Conservation (phyloP, 2,113 vertebrate genomes). For the Sardina pilchardus region DNA sequence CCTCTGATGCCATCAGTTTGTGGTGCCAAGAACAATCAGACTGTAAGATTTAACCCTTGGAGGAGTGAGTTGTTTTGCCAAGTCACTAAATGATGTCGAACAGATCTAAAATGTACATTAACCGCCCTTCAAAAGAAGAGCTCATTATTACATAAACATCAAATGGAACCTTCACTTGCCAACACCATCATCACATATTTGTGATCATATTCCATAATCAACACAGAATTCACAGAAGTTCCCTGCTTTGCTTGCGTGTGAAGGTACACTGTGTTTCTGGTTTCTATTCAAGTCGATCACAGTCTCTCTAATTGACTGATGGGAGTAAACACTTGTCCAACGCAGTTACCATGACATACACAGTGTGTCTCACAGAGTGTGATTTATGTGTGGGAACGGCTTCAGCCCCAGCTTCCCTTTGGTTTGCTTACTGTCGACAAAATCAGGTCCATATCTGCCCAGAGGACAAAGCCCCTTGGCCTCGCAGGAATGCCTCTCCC, state of each 20-base stretch:
- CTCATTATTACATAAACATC: not conserved
- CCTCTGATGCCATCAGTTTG: not conserved
- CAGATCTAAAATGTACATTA: not conserved
- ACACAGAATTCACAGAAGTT: slow-evolving; percentile 6
- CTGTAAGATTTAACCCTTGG: not conserved
- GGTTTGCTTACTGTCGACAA: slow-evolving; percentile 17
- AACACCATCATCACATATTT: not conserved
- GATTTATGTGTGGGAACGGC: slow-evolving; percentile 1
- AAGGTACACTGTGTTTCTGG: not conserved
- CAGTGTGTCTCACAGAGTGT: slow-evolving; percentile 11
- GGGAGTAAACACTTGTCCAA: slow-evolving; percentile 22
- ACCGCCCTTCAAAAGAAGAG: not conserved
- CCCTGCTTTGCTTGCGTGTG: slow-evolving; percentile 3
- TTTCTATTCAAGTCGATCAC: not conserved
- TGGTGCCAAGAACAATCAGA: not conserved
- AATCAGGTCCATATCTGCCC: not conserved
- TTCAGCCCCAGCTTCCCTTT: not conserved
- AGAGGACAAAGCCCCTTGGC: not conserved
- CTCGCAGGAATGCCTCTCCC: not conserved
- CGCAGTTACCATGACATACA: slow-evolving; percentile 15
- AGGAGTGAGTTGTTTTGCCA: not conserved
- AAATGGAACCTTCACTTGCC: not conserved
- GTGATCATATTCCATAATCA: not conserved
- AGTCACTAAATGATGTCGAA: not conserved
- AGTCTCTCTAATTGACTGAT: not conserved